These are phyloP conservation scores for Otolemur crassicaudatus DNA, from an alignment of 2,797 vertebrate species.

Conservation along the genomic window DNA sequence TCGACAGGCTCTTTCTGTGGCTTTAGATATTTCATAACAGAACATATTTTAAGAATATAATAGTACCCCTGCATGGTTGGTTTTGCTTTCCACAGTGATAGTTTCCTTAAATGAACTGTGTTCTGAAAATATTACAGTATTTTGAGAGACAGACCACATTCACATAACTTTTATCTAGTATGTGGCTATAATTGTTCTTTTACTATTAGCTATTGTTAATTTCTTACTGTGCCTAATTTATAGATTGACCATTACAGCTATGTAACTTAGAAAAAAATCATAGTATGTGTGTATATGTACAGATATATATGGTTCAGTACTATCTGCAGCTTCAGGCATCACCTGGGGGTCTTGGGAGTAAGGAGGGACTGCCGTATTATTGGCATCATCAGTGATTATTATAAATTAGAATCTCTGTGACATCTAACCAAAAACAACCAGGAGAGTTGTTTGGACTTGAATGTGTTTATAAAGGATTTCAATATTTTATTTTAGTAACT, in stretches of 20 bases:
- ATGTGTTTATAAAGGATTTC: neutral
- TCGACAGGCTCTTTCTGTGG: neutral
- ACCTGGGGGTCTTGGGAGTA: neutral
- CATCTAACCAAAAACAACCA: neutral
- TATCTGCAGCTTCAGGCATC: neutral
- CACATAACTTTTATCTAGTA: neutral
- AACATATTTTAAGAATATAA: neutral
- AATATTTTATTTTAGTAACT: neutral
- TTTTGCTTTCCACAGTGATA: neutral
- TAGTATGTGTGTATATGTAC: neutral
- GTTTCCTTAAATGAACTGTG: neutral
- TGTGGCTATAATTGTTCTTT: neutral
- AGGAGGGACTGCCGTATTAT: neutral
- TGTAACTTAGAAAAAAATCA: neutral
- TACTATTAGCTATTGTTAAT: neutral
- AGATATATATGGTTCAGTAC: neutral
- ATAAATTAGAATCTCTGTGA: neutral
- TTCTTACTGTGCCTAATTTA: neutral
- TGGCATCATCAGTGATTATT: too few relatives aligned
- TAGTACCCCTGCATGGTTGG: neutral
- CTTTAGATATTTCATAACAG: neutral
- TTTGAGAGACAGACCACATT: neutral
- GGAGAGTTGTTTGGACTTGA: neutral
- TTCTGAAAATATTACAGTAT: neutral
- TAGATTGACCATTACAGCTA: neutral